These are phyloP conservation scores for Cassiopea andromeda DNA, from an alignment of 30 jellyfish, hydroid and myxozoan genomes.

Conservation along the genomic window DNA sequence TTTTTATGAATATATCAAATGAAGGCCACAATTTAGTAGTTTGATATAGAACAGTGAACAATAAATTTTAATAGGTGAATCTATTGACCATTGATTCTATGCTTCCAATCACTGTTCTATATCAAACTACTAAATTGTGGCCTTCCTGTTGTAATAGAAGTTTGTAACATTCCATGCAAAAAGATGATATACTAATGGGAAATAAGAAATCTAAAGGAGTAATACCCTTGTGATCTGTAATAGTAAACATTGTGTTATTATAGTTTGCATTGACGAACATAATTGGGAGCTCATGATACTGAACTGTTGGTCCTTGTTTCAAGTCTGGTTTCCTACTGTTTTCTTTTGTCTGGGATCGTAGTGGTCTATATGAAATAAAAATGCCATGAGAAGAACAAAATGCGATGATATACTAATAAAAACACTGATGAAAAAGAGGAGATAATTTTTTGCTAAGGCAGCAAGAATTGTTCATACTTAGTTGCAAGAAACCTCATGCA, in stretches of 20 bases:
- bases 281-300: conserved; percentile 83
- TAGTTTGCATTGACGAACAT: conserved; percentile 85
- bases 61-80: too few relatives aligned
- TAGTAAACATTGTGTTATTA: conserved; percentile 85
- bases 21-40: too few relatives aligned
- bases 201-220: background rate
- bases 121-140: too few relatives aligned
- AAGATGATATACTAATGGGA: background rate
- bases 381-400: background rate
- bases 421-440: background rate
- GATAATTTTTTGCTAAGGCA: too few relatives aligned
- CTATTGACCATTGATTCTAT: too few relatives aligned
- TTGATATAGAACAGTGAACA: too few relatives aligned
- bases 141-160: too few relatives aligned
- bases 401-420: background rate
- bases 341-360: conserved; percentile 5
- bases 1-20: too few relatives aligned
- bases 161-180: too few relatives aligned
- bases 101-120: too few relatives aligned
- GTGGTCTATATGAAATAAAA: background rate
- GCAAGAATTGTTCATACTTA: background rate
- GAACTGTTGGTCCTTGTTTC: conserved; percentile 53
- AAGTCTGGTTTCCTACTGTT: conserved; percentile 47
- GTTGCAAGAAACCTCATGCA: background rate
- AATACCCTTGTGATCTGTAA: conserved; percentile 95